Evolutionary conservation across 23 tunicate genomes (phyloP), one percentile per base, ranked within the genome.

Genomic region (Ciona savignyi): DNA sequence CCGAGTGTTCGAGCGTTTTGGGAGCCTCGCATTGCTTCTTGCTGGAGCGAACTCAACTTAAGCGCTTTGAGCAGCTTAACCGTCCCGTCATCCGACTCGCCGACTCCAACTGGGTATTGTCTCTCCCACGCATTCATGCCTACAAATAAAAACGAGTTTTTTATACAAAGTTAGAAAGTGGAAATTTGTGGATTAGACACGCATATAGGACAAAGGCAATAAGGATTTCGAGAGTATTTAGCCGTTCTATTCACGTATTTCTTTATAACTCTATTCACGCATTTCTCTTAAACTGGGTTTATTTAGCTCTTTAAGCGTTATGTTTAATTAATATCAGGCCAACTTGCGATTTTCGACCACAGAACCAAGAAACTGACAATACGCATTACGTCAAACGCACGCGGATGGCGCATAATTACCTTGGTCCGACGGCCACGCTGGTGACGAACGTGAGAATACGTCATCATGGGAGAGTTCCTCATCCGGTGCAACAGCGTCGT

Each of bases 401-500:
- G n/a, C n/a, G n/a, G n/a, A n/a, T n/a, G 26, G 25, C 2, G 27
- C 23, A 32, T 26, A 72, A 51, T 51, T 3, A 74, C 78, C 69
- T 62, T 3, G 3, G 69, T 60, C 78, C 28, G 27, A 24, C 4
- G 72, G 70, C 87, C 87, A 82, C 23, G 80, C 60, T 1, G 85
- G 60, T 1, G 75, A 56, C 19, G 69, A 2, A 19, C 75, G 49
- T 1, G 85, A 73, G 30, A 82, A 82, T 2, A 82, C 87, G 63
- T 82, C 87, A 62, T 82, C 87, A 25, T 67, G 80, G 22, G 87
- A 74, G 2, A 74, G 30, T 1, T 67, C 74, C 15, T 42, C 56
- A 21, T 82, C 87, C 24, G 76, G 65, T 3, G 78, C 68, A 1
- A 74, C 78, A 24, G 49, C 29, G 25, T 74, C 78, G 48, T 74